Base-by-base conservation (phyloP, 2,797 vertebrate genomes). In the Pterois miles region DNA sequence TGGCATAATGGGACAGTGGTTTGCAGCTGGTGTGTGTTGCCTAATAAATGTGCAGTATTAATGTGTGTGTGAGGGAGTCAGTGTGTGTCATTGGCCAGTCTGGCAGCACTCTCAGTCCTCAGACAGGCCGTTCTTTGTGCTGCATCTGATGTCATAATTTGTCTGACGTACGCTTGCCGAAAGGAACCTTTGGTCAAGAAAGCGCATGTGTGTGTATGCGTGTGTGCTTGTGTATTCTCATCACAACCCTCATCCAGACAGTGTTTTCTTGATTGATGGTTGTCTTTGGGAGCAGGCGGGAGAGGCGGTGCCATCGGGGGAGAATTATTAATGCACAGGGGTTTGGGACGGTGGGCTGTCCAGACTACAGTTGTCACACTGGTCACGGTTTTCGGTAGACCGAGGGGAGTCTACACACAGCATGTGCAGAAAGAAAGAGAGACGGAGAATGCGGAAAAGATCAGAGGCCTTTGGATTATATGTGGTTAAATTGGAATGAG, bases 71-170 rank as follows among this genome's bases (percentile, higher is more conserved):
- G 63, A 57, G 65, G 46, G 72, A 57, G 74, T 56, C 64, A 75
- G 68, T 75, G 74, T 69, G 69, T 84, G 75, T 79, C 68, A 65
- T 76, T 65, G 73, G 62, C 57, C 43, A 13, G 81, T 81, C 78
- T 91, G 85, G 86, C 88, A 86, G 84, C 62, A 74, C 77, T 79
- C 65, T 72, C 60, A 76, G 74, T 82, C 80, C 74, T 86, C 72
- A 91, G 76, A 93, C 90, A 92, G 89, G 81, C 76, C 22, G 77
- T 83, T 90, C 89, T 91, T 92, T 93, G 91, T 91, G 81, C 56
- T 81, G 36, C 70, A 77, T 85, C 75, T 91, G 91, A 92, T 92
- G 91, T 91, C 91, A 92, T 91, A 85, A 89, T 92, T 89, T 87
- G 81, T 79, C 82, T 86, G 86, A 77, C 33, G 72, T 76, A 18